Conservation (phyloP, 1,140 invertebrate species). For the Reticulitermes speratus region DNA sequence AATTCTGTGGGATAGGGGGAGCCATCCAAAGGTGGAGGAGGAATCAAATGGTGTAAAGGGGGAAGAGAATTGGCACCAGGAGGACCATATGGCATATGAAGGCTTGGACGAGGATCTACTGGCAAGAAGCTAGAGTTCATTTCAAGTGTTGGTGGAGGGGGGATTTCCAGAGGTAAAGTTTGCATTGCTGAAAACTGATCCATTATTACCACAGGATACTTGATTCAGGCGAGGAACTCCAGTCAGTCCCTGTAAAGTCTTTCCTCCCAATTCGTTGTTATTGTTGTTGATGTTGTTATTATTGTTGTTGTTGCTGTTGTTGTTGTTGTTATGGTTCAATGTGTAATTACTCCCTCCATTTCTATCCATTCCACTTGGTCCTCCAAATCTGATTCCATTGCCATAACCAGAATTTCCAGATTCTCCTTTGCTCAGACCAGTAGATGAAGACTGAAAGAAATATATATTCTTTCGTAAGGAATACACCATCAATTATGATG, state of each 20-base stretch:
- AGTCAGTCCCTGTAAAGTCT: slow-evolving; percentile 15
- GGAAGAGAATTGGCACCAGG: slow-evolving; percentile 17
- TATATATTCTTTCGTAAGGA: too few species aligned
- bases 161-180: slow-evolving; percentile 4
- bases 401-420: background rate
- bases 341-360: background rate
- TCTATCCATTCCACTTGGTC: background rate
- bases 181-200: background rate
- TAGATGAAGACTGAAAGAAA: background rate
- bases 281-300: slow-evolving; percentile 1
- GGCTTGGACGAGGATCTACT: background rate
- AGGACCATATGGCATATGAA: slow-evolving; percentile 20
- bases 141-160: slow-evolving; percentile 6
- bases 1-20: slow-evolving; percentile 25
- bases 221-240: background rate
- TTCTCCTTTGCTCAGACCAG: background rate
- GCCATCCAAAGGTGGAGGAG: slow-evolving; percentile 26
- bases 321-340: background rate
- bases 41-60: slow-evolving; percentile 27
- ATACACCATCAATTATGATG: too few species aligned
- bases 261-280: slow-evolving; percentile 22
- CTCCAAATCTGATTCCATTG: background rate
- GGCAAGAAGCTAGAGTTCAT: background rate
- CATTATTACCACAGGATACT: slow-evolving; percentile 7
- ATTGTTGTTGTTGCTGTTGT: background rate